These are phyloP conservation scores for Babylonia areolata DNA, from an alignment of 1,140 invertebrate species.

Conservation along the genomic window DNA sequence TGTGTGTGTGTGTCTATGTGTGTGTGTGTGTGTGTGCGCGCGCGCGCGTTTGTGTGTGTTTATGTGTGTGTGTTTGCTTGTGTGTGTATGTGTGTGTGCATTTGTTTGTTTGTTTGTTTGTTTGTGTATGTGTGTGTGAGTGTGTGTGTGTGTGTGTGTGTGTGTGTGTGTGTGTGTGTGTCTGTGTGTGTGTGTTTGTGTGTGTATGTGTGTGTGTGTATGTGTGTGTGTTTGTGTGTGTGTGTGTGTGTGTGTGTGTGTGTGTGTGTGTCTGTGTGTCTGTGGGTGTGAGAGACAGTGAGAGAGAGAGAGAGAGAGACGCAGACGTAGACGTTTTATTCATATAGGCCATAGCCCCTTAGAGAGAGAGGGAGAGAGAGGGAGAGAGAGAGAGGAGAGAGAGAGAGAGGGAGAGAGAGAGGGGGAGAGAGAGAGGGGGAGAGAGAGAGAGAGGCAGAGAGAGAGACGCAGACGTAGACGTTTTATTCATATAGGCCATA, in stretches of 20 bases:
- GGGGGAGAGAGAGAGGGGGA: not conserved
- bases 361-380: too few relatives aligned
- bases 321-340: too few relatives aligned
- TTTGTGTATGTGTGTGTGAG: not conserved
- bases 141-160: not conserved
- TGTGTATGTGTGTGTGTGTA: not conserved
- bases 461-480: too few relatives aligned
- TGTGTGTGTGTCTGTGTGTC: not conserved
- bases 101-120: not conserved
- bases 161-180: constrained; percentile 2
- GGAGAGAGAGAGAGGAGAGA: not conserved
- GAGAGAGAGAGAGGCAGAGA: not conserved
- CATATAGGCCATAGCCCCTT: too few relatives aligned
- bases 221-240: not conserved
- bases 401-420: not conserved
- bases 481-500: too few relatives aligned
- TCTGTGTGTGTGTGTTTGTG: not conserved
- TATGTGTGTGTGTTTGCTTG: not conserved
- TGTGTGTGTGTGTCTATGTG: not conserved
- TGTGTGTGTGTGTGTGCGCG: not conserved
- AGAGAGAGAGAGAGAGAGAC: too few relatives aligned
- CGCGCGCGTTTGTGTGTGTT: not conserved
- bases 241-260: not conserved
- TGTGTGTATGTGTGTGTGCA: not conserved
- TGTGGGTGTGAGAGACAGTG: too few relatives aligned